Conservation (phyloP, 2,113 vertebrate genomes). For the Myotis lucifugus region DNA sequence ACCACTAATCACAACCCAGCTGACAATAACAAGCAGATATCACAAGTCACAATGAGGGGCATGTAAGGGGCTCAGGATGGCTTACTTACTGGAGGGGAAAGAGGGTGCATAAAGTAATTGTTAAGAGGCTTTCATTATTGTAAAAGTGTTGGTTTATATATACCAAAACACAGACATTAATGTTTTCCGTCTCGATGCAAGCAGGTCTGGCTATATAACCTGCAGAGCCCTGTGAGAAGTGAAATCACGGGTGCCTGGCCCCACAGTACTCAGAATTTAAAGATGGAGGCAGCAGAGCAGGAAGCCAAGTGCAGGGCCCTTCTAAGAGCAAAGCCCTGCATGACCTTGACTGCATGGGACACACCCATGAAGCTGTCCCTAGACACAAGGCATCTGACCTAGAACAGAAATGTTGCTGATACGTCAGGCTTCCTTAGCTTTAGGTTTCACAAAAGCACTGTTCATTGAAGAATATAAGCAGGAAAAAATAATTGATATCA, state of each 20-base stretch:
- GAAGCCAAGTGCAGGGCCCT: neutral
- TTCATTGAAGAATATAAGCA: neutral
- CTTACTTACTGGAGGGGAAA: neutral
- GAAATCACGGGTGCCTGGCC: neutral
- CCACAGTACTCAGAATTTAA: neutral
- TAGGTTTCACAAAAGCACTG: constrained; percentile 20
- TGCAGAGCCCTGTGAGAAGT: neutral
- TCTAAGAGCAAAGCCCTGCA: neutral
- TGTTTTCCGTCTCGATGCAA: neutral
- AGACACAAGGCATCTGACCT: neutral
- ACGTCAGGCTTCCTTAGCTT: neutral
- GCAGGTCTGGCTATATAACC: neutral
- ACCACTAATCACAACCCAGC: neutral
- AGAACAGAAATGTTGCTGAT: neutral
- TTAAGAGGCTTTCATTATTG: neutral
- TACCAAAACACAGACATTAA: neutral
- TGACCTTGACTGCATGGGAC: accelerated
- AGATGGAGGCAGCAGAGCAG: neutral
- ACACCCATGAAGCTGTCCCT: neutral
- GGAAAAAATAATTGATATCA: constrained; percentile 15
- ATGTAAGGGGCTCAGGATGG: neutral
- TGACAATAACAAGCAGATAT: neutral
- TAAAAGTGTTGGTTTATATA: neutral
- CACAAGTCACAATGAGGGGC: neutral
- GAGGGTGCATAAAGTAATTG: neutral